Base-by-base conservation (phyloP, 2,797 vertebrate species). In the Tamandua tetradactyla region DNA sequence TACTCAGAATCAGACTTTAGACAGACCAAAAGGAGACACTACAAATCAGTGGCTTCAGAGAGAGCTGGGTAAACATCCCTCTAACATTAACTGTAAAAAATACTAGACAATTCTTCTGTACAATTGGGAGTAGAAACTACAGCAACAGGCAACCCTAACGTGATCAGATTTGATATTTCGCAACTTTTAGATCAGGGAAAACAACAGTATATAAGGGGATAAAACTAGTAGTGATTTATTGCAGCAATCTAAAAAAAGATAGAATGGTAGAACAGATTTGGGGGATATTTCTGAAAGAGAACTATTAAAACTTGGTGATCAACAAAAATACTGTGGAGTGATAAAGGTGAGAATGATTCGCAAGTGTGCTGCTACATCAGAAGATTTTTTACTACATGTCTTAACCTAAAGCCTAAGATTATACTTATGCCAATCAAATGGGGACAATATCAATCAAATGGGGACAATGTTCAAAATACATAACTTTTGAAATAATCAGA, bases 341-440 rank as follows among this genome's bases (percentile, higher is more conserved):
- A 69, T 57, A 17, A 79, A 75, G 52, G 92, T 0, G 18, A 76
- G 47, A 68, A 91, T 87, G 57, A 94, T 87, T 81, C n/a, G n/a
- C 35, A 69, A 49, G 49, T 42, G 61, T 84, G 87, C 9, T 78
- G 49, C 15, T 95, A 71, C 2, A 88, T 40, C 47, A 49, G 57
- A 87, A 84, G 25, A 66, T 47, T 84, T 94, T 89, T 55, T 1
- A 93, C 44, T 2, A 57, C 62, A n/a, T n/a, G 14, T 75, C 30
- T 49, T 57, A 85, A 71, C 13, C 11, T 64, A 71, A 84, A 35
- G 69, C 15, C 23, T 61, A 86, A 64, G 61, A 85, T 66, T 69
- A 14, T 44, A 68, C 32, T 88, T 79, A 90, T 79, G 44, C n/a
- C 30, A 82, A 93, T 91, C 49, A 75, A 96, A 71, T 80, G 14